A percentile compares a stretch with the other conserved stretches of the same genome.
These are phyloP conservation scores for Mus spretus DNA, from an alignment of 2,797 vertebrate genomes.

Conservation along the genomic window DNA sequence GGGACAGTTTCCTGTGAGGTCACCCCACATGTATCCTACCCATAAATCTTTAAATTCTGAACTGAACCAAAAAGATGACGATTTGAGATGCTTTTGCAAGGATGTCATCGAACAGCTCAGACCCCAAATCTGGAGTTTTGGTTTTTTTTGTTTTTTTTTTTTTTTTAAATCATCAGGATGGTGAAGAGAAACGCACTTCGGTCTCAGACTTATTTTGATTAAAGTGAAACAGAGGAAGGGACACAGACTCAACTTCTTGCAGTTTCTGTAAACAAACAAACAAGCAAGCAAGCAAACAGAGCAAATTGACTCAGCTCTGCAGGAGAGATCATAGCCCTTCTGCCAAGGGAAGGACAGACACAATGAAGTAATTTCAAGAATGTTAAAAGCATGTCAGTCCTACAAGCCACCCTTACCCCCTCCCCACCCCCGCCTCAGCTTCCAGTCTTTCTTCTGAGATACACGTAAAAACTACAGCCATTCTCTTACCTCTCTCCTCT, in stretches of 20 bases:
- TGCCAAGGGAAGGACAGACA: not conserved
- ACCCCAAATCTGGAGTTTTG: constrained; percentile 31
- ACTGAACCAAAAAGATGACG: constrained; percentile 25
- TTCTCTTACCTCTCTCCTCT: not conserved
- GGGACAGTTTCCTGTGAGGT: not conserved
- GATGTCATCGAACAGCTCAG: constrained; percentile 31
- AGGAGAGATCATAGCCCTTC: not conserved
- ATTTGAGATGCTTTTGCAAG: constrained; percentile 61
- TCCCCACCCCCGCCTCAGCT: not conserved
- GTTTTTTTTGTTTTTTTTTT: no score
- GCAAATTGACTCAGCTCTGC: not conserved
- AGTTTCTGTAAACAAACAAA: constrained; percentile 21
- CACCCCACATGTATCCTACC: constrained; percentile 23
- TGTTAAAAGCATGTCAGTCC: constrained; percentile 14
- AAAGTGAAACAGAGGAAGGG: constrained; percentile 34
- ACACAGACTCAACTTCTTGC: not conserved
- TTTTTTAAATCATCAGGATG: no score
- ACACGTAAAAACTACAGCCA: not conserved
- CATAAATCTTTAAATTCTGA: constrained; percentile 61
- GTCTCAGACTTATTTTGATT: constrained; percentile 47
- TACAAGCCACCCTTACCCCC: not conserved
- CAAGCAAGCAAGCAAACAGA: not conserved
- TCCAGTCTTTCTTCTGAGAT: not conserved
- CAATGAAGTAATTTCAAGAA: constrained; percentile 18
- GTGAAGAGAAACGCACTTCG: not conserved